Conservation (phyloP, 1,140 invertebrate species). For the Phthorimaea operculella region DNA sequence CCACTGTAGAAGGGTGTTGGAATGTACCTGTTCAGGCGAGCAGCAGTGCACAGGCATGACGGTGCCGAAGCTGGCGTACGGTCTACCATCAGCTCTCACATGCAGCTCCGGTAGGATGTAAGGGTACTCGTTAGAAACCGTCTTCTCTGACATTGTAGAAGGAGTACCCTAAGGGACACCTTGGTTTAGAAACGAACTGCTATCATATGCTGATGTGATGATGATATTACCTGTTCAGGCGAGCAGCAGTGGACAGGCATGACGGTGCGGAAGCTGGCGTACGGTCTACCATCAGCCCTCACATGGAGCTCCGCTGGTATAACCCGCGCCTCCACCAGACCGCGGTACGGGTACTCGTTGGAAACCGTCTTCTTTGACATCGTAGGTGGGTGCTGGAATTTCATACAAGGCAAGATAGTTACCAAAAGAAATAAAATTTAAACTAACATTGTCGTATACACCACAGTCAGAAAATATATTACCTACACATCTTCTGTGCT, state of each 20-base stretch:
- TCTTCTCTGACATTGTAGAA: conserved; percentile 41
- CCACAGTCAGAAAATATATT: too few species aligned
- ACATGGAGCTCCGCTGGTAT: conserved; percentile 44
- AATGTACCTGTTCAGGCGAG: conserved; percentile 40
- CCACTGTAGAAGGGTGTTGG: too few species aligned
- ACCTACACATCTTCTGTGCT: too few species aligned
- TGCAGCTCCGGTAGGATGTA: conserved; percentile 46
- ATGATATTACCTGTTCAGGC: conserved; percentile 41
- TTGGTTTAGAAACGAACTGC: too few species aligned
- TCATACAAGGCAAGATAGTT: neutral
- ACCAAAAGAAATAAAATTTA: too few species aligned
- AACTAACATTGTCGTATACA: too few species aligned
- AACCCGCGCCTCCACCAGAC: conserved; percentile 39
- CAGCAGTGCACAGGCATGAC: conserved; percentile 48
- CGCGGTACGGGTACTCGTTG: conserved; percentile 37
- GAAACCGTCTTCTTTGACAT: conserved; percentile 46
- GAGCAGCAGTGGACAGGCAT: conserved; percentile 49
- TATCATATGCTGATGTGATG: too few species aligned
- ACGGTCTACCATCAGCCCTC: conserved; percentile 29
- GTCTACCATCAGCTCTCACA: conserved; percentile 27
- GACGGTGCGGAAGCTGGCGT: conserved; percentile 33
- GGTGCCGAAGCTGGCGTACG: conserved; percentile 34
- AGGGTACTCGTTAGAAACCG: conserved; percentile 32
- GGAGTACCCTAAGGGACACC: too few species aligned
- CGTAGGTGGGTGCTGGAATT: neutral